phyloP scores from a whole-genome alignment of 2,113 vertebrate species.

The Hippocampus guttulatus region DNA sequence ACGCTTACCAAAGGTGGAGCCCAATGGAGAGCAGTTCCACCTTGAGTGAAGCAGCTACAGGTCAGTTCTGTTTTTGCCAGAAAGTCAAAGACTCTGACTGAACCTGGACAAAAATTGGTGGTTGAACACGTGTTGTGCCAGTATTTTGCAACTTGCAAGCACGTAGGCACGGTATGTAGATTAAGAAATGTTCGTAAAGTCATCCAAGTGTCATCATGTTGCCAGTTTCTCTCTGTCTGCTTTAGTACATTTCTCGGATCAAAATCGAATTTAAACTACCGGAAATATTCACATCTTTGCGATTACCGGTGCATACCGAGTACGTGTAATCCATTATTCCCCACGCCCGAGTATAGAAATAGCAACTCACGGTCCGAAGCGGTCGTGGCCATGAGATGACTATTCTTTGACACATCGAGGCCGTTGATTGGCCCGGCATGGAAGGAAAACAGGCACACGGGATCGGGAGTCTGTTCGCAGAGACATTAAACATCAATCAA shows the following conservation, averaged over 20 bases:
- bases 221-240: too few species aligned
- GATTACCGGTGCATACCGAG: too few species aligned
- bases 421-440: conserved; percentile 81
- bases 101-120: conserved; percentile 62
- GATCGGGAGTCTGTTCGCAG: conserved; percentile 76
- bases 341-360: too few species aligned
- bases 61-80: conserved; percentile 73
- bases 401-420: conserved; percentile 76
- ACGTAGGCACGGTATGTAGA: too few species aligned
- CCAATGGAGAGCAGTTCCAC: conserved; percentile 85
- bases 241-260: too few species aligned
- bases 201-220: too few species aligned
- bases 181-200: too few species aligned
- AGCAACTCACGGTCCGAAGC: conserved; percentile 78
- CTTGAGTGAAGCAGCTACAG: conserved; percentile 78
- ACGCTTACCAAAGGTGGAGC: conserved; percentile 73
- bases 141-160: background rate
- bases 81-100: conserved; percentile 86
- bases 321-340: too few species aligned
- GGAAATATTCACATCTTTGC: too few species aligned
- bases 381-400: conserved; percentile 85
- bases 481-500: background rate
- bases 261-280: too few species aligned
- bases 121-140: background rate
- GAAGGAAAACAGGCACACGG: conserved; percentile 82